phyloP scores from a whole-genome alignment of 2,888 invertebrate genomes.

The Chrysina gloriosa region DNA sequence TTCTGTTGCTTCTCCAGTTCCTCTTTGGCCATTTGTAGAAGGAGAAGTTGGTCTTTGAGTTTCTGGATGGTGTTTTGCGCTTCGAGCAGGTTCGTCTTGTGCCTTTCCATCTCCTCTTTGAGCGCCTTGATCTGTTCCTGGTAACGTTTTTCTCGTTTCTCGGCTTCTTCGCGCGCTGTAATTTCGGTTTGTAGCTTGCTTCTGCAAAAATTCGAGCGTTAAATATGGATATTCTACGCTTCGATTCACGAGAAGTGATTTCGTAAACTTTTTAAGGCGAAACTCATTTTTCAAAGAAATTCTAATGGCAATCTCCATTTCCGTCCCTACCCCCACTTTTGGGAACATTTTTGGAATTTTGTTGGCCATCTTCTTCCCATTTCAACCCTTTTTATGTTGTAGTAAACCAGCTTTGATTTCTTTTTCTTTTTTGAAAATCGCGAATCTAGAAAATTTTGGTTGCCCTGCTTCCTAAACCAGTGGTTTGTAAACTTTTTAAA shows the following conservation, averaged over 20 bases:
- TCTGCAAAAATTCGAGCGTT: slow-evolving; percentile 66
- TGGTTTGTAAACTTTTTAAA: too few relatives aligned
- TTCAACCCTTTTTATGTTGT: too few relatives aligned
- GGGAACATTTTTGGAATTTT: too few relatives aligned
- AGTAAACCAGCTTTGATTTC: too few relatives aligned
- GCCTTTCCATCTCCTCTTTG: slow-evolving; percentile 93
- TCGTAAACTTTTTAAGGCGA: neutral
- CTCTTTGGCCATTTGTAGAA: slow-evolving; percentile 89
- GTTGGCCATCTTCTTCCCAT: too few relatives aligned
- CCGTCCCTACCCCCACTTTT: too few relatives aligned
- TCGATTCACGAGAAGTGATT: neutral
- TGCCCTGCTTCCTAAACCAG: too few relatives aligned
- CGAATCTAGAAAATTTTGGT: too few relatives aligned
- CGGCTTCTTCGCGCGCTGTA: slow-evolving; percentile 92
- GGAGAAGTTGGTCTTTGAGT: slow-evolving; percentile 88
- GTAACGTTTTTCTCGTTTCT: slow-evolving; percentile 94
- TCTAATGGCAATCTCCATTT: too few relatives aligned
- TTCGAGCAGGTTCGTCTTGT: slow-evolving; percentile 76
- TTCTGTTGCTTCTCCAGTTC: slow-evolving; percentile 87
- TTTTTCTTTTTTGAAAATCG: too few relatives aligned
- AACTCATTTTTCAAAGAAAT: too few relatives aligned
- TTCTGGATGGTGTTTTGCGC: slow-evolving; percentile 86
- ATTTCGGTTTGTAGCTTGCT: slow-evolving; percentile 92
- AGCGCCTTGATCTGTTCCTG: slow-evolving; percentile 89
- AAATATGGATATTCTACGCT: too few relatives aligned